Base-by-base conservation (phyloP, 2,113 vertebrate genomes). In the Pseudois nayaur region DNA sequence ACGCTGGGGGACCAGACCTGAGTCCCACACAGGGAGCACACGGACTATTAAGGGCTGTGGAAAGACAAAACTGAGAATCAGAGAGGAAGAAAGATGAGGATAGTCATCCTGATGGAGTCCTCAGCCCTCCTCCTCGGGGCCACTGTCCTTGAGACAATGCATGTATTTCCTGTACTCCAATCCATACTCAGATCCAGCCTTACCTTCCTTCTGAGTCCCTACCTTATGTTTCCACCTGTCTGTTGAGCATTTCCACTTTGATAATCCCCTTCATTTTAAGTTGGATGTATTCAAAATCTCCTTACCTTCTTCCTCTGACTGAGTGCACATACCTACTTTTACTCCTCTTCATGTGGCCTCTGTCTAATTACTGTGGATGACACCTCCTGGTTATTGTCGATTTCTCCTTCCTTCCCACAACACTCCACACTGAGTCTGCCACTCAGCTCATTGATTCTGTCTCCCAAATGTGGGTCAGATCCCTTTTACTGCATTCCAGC, bases 311-410 rank as follows among this genome's bases (percentile, higher is more conserved):
- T 45, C 85, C 27, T 59, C 76, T 71, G 13, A 67, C n/a, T 36
- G 7, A 27, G 7, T 60, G 19, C 15, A 52, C 16, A 13, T n/a
- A 55, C 23, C 67, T 81, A 1, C 6, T 21, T 43, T 71, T 31
- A 3, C 76, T 52, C 7, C 15, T 81, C 9, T 62, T 36, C 17
- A 1, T 0, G 0, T 50, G 5, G 19, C 87, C 48, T 81, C 19
- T 8, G 2, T 31, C 4, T 4, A 4, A 0, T 76, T 43, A 8
- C 54, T 50, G 0, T 14, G 21, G 55, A 27, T 25, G 31, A 45
- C 76, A 67, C n/a, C 16, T 57, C 45, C 52, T 43, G 45, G 17
- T n/a, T 54, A 33, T 25, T 57, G 13, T 40, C 31, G 29, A 0
- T 62, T 83, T 55, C 60, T 84, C 29, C 23, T 96, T 79, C 55